A percentile compares a stretch with the other conserved stretches of the same genome.
phyloP scores from a whole-genome alignment of 2,888 invertebrate species.

The Leistus spinibarbis region DNA sequence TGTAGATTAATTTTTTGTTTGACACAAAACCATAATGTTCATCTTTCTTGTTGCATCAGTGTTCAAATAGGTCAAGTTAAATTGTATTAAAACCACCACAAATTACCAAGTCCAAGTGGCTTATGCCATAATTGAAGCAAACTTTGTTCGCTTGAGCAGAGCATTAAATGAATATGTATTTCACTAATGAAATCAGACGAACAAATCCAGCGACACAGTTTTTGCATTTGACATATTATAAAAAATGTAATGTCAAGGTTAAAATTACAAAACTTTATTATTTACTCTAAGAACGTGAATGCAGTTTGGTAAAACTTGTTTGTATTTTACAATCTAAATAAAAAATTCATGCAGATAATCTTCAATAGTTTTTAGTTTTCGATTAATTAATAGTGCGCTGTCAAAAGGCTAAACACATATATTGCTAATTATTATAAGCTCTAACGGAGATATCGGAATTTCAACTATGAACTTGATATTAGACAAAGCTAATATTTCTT shows the following conservation, averaged over 20 bases:
- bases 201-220: background rate
- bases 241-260: background rate
- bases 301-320: background rate
- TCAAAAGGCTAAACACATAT: too few species aligned
- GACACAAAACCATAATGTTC: background rate
- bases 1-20: background rate
- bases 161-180: conserved; percentile 6
- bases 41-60: background rate
- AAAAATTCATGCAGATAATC: too few species aligned
- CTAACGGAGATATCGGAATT: too few species aligned
- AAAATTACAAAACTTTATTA: too few species aligned
- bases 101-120: conserved; percentile 8
- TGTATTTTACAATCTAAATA: background rate
- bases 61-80: background rate
- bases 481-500: too few species aligned
- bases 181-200: background rate
- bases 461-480: too few species aligned
- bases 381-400: too few species aligned
- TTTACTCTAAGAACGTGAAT: background rate
- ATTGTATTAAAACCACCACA: background rate
- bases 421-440: too few species aligned
- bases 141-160: background rate
- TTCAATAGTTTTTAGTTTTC: too few species aligned
- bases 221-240: background rate
- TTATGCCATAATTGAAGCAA: background rate